Evolutionary conservation across 2,797 vertebrate genomes (phyloP).

Genomic region (Sternotherus odoratus): DNA sequence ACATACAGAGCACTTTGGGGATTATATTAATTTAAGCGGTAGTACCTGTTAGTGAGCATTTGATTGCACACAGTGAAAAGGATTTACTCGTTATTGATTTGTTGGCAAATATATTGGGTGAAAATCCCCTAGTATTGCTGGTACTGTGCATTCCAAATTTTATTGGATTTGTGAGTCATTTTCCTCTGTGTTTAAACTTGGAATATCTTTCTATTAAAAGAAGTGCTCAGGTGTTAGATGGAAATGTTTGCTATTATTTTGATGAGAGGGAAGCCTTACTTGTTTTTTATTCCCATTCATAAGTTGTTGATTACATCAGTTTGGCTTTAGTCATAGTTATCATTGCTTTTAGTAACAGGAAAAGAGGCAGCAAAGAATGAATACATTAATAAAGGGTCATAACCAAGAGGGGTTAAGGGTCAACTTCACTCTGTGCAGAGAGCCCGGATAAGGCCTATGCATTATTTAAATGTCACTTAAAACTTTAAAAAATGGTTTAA

Average conservation of each 20-base stretch:
- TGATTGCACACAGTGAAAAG: constrained; percentile 84
- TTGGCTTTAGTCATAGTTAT: constrained; percentile 43
- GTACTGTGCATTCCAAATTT: constrained; percentile 73
- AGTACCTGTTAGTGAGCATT: constrained; percentile 84
- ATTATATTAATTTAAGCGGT: constrained; percentile 90
- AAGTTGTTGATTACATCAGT: constrained; percentile 47
- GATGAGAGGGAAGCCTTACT: constrained; percentile 9
- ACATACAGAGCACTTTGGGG: constrained; percentile 79
- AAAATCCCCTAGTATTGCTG: constrained; percentile 85
- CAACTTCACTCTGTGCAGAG: neutral
- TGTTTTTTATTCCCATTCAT: constrained; percentile 25
- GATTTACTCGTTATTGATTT: constrained; percentile 94
- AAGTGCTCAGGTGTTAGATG: constrained; percentile 55
- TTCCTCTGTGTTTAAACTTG: constrained; percentile 75
- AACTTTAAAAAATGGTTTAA: accelerated
- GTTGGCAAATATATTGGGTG: constrained; percentile 87
- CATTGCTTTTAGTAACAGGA: neutral
- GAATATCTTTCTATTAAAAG: constrained; percentile 73
- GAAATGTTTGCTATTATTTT: constrained; percentile 45
- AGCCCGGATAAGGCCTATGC: neutral
- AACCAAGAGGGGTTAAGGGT: neutral
- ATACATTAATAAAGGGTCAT: neutral
- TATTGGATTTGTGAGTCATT: constrained; percentile 77
- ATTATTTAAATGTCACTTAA: neutral
- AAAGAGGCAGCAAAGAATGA: neutral